A percentile compares a stretch with the other conserved stretches of the same genome.
These are phyloP conservation scores for Columbina picui DNA, from an alignment of 2,113 vertebrate species.

Conservation along the genomic window DNA sequence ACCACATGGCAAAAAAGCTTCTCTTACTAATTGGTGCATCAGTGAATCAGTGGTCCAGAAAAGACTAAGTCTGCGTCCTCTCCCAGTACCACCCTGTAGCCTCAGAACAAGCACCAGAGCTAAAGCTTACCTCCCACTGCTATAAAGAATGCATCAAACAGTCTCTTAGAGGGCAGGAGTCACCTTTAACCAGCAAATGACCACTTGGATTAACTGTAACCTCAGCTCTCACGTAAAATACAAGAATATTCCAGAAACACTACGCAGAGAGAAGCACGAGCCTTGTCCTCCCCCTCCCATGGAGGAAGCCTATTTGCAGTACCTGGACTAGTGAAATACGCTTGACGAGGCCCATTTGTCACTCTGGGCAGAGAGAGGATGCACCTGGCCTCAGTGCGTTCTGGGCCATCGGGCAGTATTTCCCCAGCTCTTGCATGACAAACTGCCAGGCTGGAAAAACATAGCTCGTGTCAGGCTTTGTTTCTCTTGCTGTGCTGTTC, in stretches of 20 bases:
- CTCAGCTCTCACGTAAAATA: not conserved
- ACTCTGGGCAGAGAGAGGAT: constrained; percentile 17
- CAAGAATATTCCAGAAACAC: not conserved
- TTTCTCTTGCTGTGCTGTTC: not conserved
- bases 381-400: not conserved
- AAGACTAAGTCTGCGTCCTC: not conserved
- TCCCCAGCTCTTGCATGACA: constrained; percentile 2
- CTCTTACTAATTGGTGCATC: not conserved
- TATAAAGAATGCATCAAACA: not conserved
- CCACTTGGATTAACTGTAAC: not conserved
- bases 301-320: not conserved
- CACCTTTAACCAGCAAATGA: not conserved
- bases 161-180: not conserved
- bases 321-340: not conserved
- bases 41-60: not conserved
- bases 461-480: not conserved
- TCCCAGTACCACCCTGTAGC: not conserved
- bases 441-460: not conserved
- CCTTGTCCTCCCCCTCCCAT: not conserved
- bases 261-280: rapidly evolving
- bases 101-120: not conserved
- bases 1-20: not conserved
- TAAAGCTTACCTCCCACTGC: not conserved
- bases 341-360: not conserved
- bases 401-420: not conserved